These are phyloP conservation scores for Hirtodrosophila trivittata DNA, from an alignment of 2,888 invertebrate genomes.

Conservation along the genomic window DNA sequence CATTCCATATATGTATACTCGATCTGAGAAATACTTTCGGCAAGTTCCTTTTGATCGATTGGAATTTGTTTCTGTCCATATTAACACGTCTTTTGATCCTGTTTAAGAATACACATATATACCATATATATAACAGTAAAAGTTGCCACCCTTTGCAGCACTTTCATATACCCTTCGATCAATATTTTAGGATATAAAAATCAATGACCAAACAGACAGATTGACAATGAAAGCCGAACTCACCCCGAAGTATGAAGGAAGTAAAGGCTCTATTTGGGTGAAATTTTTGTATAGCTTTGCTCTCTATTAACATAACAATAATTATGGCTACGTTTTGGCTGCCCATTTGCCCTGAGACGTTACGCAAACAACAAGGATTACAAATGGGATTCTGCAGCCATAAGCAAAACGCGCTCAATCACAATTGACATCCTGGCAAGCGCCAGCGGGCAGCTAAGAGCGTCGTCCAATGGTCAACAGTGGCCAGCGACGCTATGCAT, in stretches of 20 bases:
- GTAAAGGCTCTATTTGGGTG: conserved; percentile 12
- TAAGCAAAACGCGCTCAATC: conserved; percentile 66
- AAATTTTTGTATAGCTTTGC: conserved; percentile 4
- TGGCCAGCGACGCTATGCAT: conserved; percentile 62
- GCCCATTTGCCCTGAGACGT: conserved; percentile 63
- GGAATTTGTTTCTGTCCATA: no score
- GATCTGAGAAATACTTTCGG: no score
- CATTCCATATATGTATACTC: no score
- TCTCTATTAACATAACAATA: conserved; percentile 76
- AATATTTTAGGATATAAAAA: no score
- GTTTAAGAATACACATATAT: no score
- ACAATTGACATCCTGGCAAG: conserved; percentile 72
- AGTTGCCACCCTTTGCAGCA: neutral
- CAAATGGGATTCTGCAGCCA: conserved; percentile 67
- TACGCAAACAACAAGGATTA: conserved; percentile 53
- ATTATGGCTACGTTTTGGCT: conserved; percentile 65
- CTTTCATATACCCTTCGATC: neutral
- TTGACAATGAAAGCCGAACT: conserved; percentile 4
- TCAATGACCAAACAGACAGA: neutral
- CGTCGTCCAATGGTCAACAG: conserved; percentile 54
- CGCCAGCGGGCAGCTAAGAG: conserved; percentile 10
- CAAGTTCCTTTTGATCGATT: no score
- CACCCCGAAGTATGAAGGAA: conserved; percentile 43
- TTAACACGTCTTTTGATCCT: no score
- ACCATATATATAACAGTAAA: no score